Conservation (phyloP, 2,797 vertebrate genomes). For the Protosalanx chinensis region DNA sequence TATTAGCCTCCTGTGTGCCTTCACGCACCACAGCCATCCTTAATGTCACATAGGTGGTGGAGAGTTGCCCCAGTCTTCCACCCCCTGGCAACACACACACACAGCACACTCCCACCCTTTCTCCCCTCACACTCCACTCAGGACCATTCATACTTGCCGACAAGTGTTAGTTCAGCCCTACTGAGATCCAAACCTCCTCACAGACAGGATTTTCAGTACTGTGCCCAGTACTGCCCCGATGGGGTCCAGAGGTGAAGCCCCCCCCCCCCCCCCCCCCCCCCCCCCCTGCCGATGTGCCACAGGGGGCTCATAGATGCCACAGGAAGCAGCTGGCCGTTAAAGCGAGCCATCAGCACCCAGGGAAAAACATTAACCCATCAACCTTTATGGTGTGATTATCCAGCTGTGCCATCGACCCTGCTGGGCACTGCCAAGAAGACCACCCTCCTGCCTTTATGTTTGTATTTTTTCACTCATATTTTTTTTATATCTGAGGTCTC, state of each 20-base stretch:
- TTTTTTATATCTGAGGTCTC: too few species aligned
- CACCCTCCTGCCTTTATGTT: too few species aligned
- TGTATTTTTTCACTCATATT: too few species aligned
- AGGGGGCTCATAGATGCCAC: background rate
- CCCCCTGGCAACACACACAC: background rate
- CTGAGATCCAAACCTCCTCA: background rate
- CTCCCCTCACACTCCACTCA: too few species aligned
- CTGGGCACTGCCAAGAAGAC: conserved; percentile 3
- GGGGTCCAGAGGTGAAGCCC: too few species aligned
- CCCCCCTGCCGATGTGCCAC: background rate
- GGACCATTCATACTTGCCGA: background rate
- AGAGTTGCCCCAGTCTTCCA: background rate
- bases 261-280: too few species aligned
- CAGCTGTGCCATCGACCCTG: conserved; percentile 21
- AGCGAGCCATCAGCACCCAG: conserved; percentile 25
- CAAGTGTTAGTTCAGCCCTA: background rate
- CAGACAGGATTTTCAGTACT: too few species aligned
- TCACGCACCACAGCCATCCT: background rate
- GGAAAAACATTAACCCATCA: conserved; percentile 35
- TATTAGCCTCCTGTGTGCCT: background rate
- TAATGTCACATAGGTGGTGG: background rate
- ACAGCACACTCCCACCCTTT: too few species aligned
- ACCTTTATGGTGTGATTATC: conserved; percentile 39
- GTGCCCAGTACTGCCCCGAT: background rate
- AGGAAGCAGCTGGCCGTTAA: background rate